These are phyloP conservation scores for Yponomeuta malinellus DNA, from an alignment of 2,888 invertebrate genomes.

Conservation along the genomic window DNA sequence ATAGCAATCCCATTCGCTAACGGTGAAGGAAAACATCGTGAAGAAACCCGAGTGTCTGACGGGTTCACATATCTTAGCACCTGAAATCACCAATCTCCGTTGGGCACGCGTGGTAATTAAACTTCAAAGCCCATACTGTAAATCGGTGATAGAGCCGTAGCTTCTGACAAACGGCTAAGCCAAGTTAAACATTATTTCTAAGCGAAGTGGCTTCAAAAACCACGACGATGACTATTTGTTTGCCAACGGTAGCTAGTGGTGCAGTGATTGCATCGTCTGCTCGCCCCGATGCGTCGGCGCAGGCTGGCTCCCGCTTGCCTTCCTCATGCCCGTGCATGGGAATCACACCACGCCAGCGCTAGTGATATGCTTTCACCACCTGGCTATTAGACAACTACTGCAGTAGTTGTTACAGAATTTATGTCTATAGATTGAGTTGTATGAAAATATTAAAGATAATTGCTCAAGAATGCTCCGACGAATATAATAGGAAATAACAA, in stretches of 20 bases:
- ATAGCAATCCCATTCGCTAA: too few species aligned
- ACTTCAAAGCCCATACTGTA: too few species aligned
- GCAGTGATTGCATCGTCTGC: constrained; percentile 47
- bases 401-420: not conserved
- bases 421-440: not conserved
- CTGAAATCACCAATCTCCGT: too few species aligned
- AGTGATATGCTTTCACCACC: not conserved
- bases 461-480: not conserved
- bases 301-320: constrained; percentile 25
- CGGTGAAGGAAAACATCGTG: too few species aligned
- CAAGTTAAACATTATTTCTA: too few species aligned
- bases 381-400: not conserved
- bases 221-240: not conserved
- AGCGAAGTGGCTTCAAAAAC: too few species aligned
- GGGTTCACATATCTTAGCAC: too few species aligned
- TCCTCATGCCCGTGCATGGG: constrained; percentile 21
- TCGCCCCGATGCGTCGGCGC: constrained; percentile 37
- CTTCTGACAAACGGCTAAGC: too few species aligned
- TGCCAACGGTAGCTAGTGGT: not conserved
- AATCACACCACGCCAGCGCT: not conserved
- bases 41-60: too few species aligned
- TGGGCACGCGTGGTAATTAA: too few species aligned
- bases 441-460: not conserved
- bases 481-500: not conserved
- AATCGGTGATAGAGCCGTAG: too few species aligned